Evolutionary conservation across 2,888 invertebrate species (phyloP).

Genomic region (Branchipolynoe longqiensis): DNA sequence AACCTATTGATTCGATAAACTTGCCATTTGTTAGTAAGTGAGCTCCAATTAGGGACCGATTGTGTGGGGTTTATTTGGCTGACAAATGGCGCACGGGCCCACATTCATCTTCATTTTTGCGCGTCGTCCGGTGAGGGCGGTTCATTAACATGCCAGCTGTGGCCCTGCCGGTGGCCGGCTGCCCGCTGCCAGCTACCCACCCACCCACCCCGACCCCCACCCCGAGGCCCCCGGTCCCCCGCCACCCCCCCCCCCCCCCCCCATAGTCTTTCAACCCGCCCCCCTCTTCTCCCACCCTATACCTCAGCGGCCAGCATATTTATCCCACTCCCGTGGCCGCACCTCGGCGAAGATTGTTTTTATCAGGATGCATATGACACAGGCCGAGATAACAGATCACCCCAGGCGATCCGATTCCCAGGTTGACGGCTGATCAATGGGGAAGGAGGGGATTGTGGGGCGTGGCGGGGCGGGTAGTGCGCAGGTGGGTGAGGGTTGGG

Average conservation of each 20-base stretch:
- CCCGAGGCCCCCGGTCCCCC: not conserved
- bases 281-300: not conserved
- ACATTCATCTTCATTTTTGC: conserved; percentile 50
- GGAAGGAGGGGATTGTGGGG: not conserved
- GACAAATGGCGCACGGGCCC: conserved; percentile 21
- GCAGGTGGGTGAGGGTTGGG: no score
- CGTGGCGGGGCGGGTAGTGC: no score
- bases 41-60: conserved; percentile 39
- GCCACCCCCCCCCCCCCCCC: not conserved
- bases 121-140: not conserved
- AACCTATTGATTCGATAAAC: conserved; percentile 35
- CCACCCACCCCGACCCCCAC: not conserved
- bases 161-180: no score
- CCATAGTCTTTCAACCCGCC: not conserved
- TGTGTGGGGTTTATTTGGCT: conserved; percentile 23
- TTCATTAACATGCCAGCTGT: conserved; percentile 40
- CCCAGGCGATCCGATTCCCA: conserved; percentile 37
- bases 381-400: conserved; percentile 46
- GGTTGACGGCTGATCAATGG: conserved; percentile 52
- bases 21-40: conserved; percentile 49
- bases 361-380: conserved; percentile 56
- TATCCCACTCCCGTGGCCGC: conserved; percentile 5
- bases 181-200: no score
- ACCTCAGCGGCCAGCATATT: conserved; percentile 9
- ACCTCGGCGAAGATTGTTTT: conserved; percentile 28